Evolutionary conservation across 2,888 invertebrate genomes (phyloP), one percentile per base, ranked within the genome.

Genomic region (Silvanus unidentatus): DNA sequence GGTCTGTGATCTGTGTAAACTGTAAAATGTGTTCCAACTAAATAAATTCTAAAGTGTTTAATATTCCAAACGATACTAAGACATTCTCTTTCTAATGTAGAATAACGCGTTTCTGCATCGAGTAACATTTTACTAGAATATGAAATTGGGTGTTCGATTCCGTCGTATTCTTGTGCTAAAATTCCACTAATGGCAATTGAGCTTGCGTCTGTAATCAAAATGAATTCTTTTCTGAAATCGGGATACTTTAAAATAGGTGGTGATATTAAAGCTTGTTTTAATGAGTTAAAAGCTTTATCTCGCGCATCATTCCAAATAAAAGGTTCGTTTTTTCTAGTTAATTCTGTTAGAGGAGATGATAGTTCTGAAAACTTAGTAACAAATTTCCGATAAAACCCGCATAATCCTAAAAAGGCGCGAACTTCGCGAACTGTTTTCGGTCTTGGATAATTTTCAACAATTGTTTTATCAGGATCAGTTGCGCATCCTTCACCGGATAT

Each of bases 1-100:
- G 59, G 52, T 41, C 37, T 36, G 37, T 60, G 60, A 48, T 62
- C 61, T 0, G 56, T 60, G 5, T 54, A 48, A n/a, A 63, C 39
- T n/a, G 15, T 49, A 28, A 63, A 60, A 28, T 50, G 45, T 12
- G 45, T 44, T 6, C 59, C 60, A 36, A 49, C 49, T 4, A 62
- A 16, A 45, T 62, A 60, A 9, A 50, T 50, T 28, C 55, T 16
- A 40, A 53, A 61, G 37, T 54, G 47, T 36, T 57, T 52, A 3
- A 52, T 37, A 1, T 50, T 51, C 49, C 49, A 58, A 6, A 58
- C 42, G 1, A 59, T 42, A 1, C 55, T 57, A 15, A 60, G 34
- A 1, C 54, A 41, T 52, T 62, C 63, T 11, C 51, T 45, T 43
- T 62, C 54, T n/a, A 45, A 54, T 8, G 57, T 55, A 8, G 45